Conservation (phyloP, 2,888 invertebrate species). For the Cephus runcator region DNA sequence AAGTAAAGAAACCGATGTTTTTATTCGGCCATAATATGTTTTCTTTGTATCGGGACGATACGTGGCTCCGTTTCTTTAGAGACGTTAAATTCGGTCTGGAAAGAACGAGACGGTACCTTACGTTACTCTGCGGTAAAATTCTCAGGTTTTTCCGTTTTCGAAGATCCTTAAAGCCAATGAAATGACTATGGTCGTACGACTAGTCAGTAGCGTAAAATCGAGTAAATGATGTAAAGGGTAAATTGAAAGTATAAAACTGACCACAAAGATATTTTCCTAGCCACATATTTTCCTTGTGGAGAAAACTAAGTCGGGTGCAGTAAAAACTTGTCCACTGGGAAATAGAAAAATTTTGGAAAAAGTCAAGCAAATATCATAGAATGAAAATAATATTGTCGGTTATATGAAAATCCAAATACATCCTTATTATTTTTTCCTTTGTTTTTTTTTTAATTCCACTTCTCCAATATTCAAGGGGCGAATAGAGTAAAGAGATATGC, state of each 20-base stretch:
- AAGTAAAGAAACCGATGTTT: slow-evolving; percentile 9
- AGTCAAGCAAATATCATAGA: neutral
- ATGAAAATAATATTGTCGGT: neutral
- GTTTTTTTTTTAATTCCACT: neutral
- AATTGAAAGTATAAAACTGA: neutral
- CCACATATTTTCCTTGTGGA: neutral
- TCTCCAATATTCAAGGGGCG: neutral
- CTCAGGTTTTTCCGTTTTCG: neutral
- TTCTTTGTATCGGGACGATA: slow-evolving; percentile 7
- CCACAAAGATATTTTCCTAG: neutral
- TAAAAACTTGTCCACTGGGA: too few relatives aligned
- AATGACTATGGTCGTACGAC: neutral
- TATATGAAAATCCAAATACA: neutral
- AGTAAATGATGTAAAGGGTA: neutral
- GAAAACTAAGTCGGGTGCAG: neutral
- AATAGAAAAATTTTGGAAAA: too few relatives aligned
- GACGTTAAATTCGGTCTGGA: neutral
- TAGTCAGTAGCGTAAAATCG: neutral
- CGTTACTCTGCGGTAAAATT: neutral
- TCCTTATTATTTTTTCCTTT: neutral
- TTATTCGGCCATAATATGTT: slow-evolving; percentile 3
- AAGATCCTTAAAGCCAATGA: neutral
- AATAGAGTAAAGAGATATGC: neutral
- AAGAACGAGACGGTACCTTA: neutral
- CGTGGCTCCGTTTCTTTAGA: neutral